Evolutionary conservation across 2,113 vertebrate species (phyloP), one percentile per base, ranked within the genome.

Genomic region (Protobothrops mucrosquamatus): DNA sequence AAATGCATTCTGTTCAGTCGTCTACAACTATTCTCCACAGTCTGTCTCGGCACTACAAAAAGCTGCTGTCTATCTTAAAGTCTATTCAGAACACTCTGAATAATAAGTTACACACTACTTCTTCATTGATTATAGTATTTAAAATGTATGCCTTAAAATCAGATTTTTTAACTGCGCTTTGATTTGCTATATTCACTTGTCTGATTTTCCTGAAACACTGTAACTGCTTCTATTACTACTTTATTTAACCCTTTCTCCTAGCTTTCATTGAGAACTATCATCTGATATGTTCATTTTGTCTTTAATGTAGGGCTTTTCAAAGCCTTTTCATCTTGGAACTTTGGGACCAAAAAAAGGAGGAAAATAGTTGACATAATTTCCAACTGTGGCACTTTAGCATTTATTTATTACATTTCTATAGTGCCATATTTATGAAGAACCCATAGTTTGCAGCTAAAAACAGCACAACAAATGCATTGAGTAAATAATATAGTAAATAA

Each of bases 21-120:
- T 99, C 34, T 99, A 98, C 81, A 98, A 99, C 98, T 64, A 98
- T 99, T 93, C 98, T 99, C 89, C 99, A 99, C 97, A 99, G 98
- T 97, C 97, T 99, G 90, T 99, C 99, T 0, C 99, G 99, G 95
- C 99, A 99, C 96, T 98, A 98, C 0, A 98, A 99, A 95, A 99
- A 99, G 0, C 98, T 99, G 69, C 96, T 99, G 2, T 98, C 98
- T 96, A 99, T 99, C 97, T 99, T 99, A 96, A 99, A 99, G 95
- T 99, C 98, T 0, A 20, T 39, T 81, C 34, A 43, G 74, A 81
- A 81, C 18, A 81, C 15, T 43, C 18, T 51, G 48, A 51, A 51
- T 8, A 51, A 51, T 51, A 51, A 51, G 48, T 51, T 9, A 51
- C 34, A 39, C 14, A 14, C 26, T 69, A 20, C 39, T 81, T 39